A percentile compares a stretch with the other conserved stretches of the same genome.
These are phyloP conservation scores for Caenorhabditis imperialis DNA, from an alignment of 2,888 invertebrate genomes.

Conservation along the genomic window DNA sequence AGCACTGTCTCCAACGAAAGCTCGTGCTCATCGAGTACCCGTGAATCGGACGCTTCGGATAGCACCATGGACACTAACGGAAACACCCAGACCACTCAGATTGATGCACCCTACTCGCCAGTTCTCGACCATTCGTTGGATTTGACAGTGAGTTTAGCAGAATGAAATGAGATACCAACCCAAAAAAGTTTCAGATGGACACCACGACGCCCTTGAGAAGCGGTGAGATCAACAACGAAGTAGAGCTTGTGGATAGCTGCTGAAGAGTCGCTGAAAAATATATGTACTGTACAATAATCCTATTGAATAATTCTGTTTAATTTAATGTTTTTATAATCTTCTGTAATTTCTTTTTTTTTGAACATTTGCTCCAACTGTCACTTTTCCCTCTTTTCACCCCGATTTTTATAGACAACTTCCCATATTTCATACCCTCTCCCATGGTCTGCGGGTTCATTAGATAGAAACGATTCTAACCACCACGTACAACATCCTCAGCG, in stretches of 20 bases:
- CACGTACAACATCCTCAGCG: too few relatives aligned
- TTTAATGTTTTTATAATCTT: too few relatives aligned
- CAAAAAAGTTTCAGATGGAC: constrained; percentile 46
- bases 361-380: too few relatives aligned
- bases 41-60: constrained; percentile 55
- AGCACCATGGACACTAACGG: constrained; percentile 63
- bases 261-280: constrained; percentile 3
- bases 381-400: too few relatives aligned
- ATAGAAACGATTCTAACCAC: constrained; percentile 20
- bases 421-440: constrained; percentile 27
- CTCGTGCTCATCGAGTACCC: constrained; percentile 60
- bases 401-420: too few relatives aligned
- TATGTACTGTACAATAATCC: neutral
- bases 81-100: constrained; percentile 55
- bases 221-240: constrained; percentile 42
- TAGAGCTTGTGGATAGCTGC: constrained; percentile 53
- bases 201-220: constrained; percentile 26
- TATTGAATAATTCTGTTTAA: too few relatives aligned
- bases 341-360: too few relatives aligned
- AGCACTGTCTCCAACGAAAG: constrained; percentile 67
- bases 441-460: constrained; percentile 40
- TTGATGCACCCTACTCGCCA: constrained; percentile 36
- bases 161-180: neutral
- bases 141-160: constrained; percentile 27
- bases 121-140: constrained; percentile 25